Conservation (phyloP, 2,888 invertebrate genomes). For the Chelonus formosanus region DNA sequence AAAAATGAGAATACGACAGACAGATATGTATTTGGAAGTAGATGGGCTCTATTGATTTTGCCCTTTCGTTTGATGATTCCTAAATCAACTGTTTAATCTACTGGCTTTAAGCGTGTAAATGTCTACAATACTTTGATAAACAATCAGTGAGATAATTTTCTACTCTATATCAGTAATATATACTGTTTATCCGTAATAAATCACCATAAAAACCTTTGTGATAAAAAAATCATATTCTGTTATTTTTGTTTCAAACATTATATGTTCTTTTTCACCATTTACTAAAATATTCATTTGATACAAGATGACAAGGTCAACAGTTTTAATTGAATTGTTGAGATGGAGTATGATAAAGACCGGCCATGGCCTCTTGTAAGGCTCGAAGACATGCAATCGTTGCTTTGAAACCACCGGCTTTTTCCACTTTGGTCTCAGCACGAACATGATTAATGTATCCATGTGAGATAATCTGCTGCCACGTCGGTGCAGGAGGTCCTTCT, state of each 20-base stretch:
- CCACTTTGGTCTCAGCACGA: slow-evolving; percentile 75
- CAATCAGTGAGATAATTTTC: slow-evolving; percentile 18
- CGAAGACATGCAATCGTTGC: slow-evolving; percentile 83
- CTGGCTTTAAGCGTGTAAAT: slow-evolving; percentile 16
- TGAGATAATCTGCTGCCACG: slow-evolving; percentile 70
- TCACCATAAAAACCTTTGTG: not conserved
- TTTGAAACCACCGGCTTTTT: slow-evolving; percentile 89
- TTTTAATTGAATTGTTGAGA: slow-evolving; percentile 44
- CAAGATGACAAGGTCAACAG: slow-evolving; percentile 43
- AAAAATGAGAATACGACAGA: slow-evolving; percentile 1
- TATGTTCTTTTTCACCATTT: no score
- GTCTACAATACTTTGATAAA: slow-evolving; percentile 23
- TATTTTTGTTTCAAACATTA: no score
- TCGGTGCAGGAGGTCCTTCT: slow-evolving; percentile 80
- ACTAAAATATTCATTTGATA: no score
- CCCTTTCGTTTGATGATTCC: slow-evolving; percentile 25
- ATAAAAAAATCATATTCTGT: no score
- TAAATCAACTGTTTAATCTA: slow-evolving; percentile 16
- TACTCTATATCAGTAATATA: slow-evolving; percentile 3
- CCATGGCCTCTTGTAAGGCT: slow-evolving; percentile 87
- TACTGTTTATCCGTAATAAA: slow-evolving; percentile 5
- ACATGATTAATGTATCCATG: slow-evolving; percentile 81
- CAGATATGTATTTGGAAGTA: slow-evolving; percentile 7
- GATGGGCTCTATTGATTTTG: slow-evolving; percentile 27
- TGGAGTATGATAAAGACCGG: slow-evolving; percentile 73